Evolutionary conservation across 1,140 invertebrate species (phyloP).

Genomic region (Metaphire vulgaris): DNA sequence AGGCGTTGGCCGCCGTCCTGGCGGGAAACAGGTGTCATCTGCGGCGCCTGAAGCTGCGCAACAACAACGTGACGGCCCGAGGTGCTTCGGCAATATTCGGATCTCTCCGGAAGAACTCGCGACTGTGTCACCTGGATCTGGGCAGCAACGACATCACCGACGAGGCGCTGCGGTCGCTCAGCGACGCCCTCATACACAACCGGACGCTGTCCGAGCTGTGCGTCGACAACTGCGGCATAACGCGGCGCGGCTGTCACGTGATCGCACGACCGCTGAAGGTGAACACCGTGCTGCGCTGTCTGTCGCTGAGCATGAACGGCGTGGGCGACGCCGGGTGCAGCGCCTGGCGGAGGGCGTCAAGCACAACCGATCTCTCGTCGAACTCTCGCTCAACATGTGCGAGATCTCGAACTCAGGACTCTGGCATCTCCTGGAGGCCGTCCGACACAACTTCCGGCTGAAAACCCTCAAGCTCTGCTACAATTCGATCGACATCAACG

Average conservation of each 20-base stretch:
- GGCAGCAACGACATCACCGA: background rate
- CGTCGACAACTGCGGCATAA: background rate
- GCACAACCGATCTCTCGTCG: background rate
- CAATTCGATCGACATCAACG: background rate
- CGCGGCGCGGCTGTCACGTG: background rate
- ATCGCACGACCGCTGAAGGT: background rate
- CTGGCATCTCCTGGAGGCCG: background rate
- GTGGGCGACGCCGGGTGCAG: background rate
- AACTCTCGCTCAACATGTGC: background rate
- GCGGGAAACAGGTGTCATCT: background rate
- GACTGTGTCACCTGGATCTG: background rate
- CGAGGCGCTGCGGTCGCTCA: background rate
- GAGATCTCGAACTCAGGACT: background rate
- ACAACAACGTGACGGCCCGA: background rate
- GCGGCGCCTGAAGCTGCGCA: background rate
- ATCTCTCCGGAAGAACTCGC: background rate
- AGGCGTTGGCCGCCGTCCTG: background rate
- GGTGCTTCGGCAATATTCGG: background rate
- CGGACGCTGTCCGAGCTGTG: background rate
- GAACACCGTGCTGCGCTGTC: background rate
- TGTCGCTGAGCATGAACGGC: background rate
- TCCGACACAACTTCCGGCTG: background rate
- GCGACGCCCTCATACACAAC: background rate
- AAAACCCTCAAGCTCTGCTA: background rate
- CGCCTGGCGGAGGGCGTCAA: background rate